A percentile compares a stretch with the other conserved stretches of the same genome.
Conservation (phyloP, 1,140 invertebrate species). For the Seison nebaliae region DNA sequence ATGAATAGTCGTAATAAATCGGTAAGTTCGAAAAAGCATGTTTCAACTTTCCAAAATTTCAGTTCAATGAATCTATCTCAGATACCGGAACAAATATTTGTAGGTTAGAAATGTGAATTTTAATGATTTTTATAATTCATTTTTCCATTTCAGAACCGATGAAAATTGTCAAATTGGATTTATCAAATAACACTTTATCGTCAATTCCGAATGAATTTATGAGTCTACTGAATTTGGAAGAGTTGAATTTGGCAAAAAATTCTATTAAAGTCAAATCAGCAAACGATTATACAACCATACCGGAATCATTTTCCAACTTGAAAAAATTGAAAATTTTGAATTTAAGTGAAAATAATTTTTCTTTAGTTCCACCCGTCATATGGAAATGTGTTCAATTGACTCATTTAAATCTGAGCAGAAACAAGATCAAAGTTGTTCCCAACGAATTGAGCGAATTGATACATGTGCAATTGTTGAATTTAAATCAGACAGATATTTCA, state of each 20-base stretch:
- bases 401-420: slow-evolving; percentile 21
- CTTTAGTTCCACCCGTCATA: slow-evolving; percentile 22
- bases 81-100: no score
- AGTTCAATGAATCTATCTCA: no score
- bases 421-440: slow-evolving; percentile 22
- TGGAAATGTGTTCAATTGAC: slow-evolving; percentile 19
- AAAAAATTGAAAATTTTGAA: slow-evolving; percentile 18
- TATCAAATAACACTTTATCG: slow-evolving; percentile 25
- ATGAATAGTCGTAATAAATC: no score
- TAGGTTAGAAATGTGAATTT: no score
- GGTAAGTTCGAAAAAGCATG: no score
- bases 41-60: no score
- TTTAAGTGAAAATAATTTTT: slow-evolving; percentile 26
- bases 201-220: slow-evolving; percentile 20
- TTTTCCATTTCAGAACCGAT: no score
- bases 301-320: slow-evolving; percentile 19
- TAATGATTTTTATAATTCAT: no score
- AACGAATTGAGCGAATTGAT: slow-evolving; percentile 23
- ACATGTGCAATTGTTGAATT: slow-evolving; percentile 19
- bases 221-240: slow-evolving; percentile 18
- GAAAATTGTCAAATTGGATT: slow-evolving; percentile 17
- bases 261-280: slow-evolving; percentile 20
- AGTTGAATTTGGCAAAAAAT: slow-evolving; percentile 23
- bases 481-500: slow-evolving; percentile 24
- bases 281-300: slow-evolving; percentile 21